phyloP scores from a whole-genome alignment of 2,888 invertebrate genomes.

The Caenorhabditis sp. region DNA sequence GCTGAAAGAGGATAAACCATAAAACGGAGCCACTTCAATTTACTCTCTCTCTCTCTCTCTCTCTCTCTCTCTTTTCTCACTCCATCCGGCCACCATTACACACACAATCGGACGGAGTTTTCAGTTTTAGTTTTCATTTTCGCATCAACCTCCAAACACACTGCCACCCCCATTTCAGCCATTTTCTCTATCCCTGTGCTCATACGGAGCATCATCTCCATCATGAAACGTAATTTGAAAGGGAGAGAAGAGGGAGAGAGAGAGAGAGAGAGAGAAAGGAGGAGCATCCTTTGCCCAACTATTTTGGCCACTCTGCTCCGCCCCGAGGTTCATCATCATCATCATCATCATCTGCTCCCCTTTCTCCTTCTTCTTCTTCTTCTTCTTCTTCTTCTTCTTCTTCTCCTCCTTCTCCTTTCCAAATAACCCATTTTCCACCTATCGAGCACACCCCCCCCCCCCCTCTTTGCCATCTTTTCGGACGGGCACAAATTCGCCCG shows the following conservation, averaged over 20 bases:
- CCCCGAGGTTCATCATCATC: conserved; percentile 53
- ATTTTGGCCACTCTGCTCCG: conserved; percentile 33
- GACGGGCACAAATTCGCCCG: neutral
- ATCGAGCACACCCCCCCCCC: conserved; percentile 30
- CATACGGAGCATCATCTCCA: conserved; percentile 17
- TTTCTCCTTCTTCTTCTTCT: conserved; percentile 14
- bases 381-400: conserved; percentile 16
- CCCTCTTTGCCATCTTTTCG: conserved; percentile 18
- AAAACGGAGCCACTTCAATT: no score
- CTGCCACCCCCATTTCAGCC: conserved; percentile 24
- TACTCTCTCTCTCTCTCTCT: conserved; percentile 14
- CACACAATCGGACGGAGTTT: neutral
- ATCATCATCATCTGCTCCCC: conserved; percentile 22
- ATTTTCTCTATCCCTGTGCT: conserved; percentile 12
- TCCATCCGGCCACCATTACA: conserved; percentile 12
- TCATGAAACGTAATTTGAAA: conserved; percentile 55
- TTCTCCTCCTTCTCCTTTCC: conserved; percentile 39
- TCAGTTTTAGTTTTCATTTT: conserved; percentile 17
- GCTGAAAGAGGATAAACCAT: conserved; percentile 1
- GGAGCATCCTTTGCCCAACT: conserved; percentile 21
- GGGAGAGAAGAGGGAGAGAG: conserved; percentile 14
- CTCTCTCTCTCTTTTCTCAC: neutral
- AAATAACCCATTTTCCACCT: conserved; percentile 52
- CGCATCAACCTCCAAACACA: neutral
- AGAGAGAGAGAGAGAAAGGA: conserved; percentile 6